Conservation (phyloP, 2,113 vertebrate genomes). For the Acinonyx jubatus region DNA sequence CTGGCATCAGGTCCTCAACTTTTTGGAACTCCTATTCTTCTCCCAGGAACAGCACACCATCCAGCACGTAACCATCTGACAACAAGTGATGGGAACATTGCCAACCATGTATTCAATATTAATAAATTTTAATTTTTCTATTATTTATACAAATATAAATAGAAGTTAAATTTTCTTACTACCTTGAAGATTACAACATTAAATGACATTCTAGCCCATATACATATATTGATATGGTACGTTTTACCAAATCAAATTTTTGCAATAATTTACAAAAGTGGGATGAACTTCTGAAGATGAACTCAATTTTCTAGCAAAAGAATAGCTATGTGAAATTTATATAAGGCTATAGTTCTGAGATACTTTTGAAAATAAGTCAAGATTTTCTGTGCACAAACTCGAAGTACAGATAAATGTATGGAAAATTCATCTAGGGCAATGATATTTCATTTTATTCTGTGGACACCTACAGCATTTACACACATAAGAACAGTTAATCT, state of each 20-base stretch:
- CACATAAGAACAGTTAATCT: not conserved
- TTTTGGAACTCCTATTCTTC: not conserved
- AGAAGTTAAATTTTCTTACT: constrained; percentile 27
- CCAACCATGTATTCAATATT: not conserved
- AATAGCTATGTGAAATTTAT: constrained; percentile 4
- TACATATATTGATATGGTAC: not conserved
- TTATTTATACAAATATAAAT: constrained; percentile 12
- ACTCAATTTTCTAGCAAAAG: constrained; percentile 11
- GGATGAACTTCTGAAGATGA: not conserved
- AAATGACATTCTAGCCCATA: not conserved
- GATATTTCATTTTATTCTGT: constrained; percentile 12
- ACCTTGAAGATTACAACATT: constrained; percentile 7
- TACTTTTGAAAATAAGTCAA: not conserved
- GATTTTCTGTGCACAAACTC: not conserved
- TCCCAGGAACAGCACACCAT: not conserved
- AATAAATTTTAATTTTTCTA: not conserved
- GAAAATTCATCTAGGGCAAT: not conserved
- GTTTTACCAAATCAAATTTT: not conserved
- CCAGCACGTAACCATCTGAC: not conserved
- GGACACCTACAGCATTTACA: not conserved
- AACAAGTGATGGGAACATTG: not conserved
- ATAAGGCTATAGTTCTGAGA: not conserved
- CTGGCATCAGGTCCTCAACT: not conserved
- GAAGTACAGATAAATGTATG: not conserved
- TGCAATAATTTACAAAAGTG: not conserved